These are phyloP conservation scores for Chamaea fasciata DNA, from an alignment of 2,113 vertebrate genomes.

Conservation along the genomic window DNA sequence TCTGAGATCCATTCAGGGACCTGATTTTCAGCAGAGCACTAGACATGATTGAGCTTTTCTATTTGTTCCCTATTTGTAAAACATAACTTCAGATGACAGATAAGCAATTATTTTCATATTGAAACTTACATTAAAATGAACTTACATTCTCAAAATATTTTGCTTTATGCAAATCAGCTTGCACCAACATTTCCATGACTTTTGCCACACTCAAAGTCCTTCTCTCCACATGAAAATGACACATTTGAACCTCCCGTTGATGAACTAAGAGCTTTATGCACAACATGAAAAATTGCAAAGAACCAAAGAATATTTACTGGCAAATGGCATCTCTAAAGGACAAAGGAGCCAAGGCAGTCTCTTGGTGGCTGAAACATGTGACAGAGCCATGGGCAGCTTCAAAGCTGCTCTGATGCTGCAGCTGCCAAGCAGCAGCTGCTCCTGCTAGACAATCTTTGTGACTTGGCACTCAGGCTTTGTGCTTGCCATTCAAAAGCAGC, in stretches of 20 bases:
- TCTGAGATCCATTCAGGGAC: neutral
- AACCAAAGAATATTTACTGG: slow-evolving; percentile 32
- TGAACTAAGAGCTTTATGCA: neutral
- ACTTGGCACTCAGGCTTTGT: slow-evolving; percentile 46
- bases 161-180: neutral
- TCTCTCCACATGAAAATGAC: neutral
- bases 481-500: slow-evolving; percentile 28
- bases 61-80: neutral
- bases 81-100: neutral
- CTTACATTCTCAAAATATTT: neutral
- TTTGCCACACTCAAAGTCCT: neutral
- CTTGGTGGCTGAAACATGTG: slow-evolving; percentile 40
- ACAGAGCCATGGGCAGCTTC: slow-evolving; percentile 65
- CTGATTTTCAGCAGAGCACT: neutral
- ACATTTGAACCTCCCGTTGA: neutral
- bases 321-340: slow-evolving; percentile 54
- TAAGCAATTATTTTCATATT: neutral
- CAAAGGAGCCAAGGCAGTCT: slow-evolving; percentile 46
- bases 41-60: neutral
- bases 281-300: neutral
- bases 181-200: neutral
- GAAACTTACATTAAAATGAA: neutral
- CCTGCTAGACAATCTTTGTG: slow-evolving; percentile 56
- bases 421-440: slow-evolving; percentile 72
- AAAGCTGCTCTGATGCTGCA: slow-evolving; percentile 53